Evolutionary conservation across 1,140 invertebrate species (phyloP), one percentile per base, ranked within the genome.

Genomic region (Polypedilum pembai): DNA sequence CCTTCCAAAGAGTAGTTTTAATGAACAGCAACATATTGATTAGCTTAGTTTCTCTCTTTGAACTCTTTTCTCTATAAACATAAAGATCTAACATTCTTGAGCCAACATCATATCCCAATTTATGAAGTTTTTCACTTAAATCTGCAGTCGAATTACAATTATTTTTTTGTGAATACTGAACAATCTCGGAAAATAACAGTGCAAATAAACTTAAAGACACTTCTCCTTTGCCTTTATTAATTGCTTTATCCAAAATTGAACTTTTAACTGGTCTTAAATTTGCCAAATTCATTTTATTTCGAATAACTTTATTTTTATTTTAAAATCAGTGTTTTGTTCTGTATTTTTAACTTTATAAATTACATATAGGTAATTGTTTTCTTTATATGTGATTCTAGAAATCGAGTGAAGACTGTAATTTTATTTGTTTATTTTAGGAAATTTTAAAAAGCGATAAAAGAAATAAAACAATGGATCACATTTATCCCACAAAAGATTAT

Each of bases 161-260:
- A n/a, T 94, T 88, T 83, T 96, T 98, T 83, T 99, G 96, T 81
- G 94, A 96, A 83, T 99, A 99, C 82, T 98, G 95, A 5, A 99
- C 95, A 74, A 99, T 89, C 87, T 99, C 98, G 3, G 95, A 97
- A 83, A 99, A 99, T 65, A 99, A 84, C 73, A 99, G 84, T 1
- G 96, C 96, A 85, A 94, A 99, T 78, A 94, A 92, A 77, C 94
- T 96, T 73, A 98, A 84, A 76, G 94, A 93, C 76, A 97, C 91
- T 85, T 96, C 95, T 7, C 90, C 89, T 83, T 95, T 96, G 4
- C 94, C 95, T 84, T 93, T 92, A 77, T 94, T 96, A 0, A 98
- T 82, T 1, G 94, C 92, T 80, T 95, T 94, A 81, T 98, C 95
- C 7, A 98, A 84, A 77, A 98, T 95, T 78, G 92, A 94, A 1